Conservation (phyloP, 2,797 vertebrate genomes). For the Hypotaenidia okinawae region DNA sequence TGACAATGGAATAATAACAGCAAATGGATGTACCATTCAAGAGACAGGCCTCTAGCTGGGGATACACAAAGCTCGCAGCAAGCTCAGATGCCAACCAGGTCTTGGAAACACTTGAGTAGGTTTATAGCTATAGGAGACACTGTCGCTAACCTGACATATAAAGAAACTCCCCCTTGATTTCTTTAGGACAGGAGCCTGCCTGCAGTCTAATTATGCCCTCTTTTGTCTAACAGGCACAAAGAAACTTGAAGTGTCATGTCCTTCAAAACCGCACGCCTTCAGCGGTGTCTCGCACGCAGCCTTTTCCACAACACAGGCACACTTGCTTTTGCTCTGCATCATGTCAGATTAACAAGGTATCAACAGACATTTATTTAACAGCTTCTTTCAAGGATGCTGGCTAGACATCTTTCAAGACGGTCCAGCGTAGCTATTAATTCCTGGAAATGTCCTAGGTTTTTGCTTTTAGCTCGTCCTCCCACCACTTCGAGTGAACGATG, state of each 20-base stretch:
- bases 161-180: background rate
- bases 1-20: background rate
- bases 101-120: background rate
- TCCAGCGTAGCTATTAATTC: background rate
- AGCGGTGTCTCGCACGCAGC: accelerated
- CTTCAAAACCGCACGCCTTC: background rate
- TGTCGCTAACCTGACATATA: background rate
- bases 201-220: background rate
- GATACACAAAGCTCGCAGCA: background rate
- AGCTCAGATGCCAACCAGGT: background rate
- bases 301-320: background rate
- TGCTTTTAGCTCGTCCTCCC: background rate
- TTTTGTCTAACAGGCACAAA: background rate
- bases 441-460: background rate
- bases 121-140: background rate
- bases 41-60: background rate
- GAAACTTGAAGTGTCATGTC: background rate
- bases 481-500: accelerated
- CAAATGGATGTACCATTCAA: background rate
- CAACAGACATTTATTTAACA: background rate
- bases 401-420: background rate
- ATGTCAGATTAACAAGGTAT: background rate
- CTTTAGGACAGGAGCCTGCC: background rate
- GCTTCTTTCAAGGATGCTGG: background rate
- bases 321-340: background rate